Percentiles rank a stretch among this genome's conserved stretches.
Conservation (phyloP, 1,140 invertebrate species). For the Lordiphosa collinella region DNA sequence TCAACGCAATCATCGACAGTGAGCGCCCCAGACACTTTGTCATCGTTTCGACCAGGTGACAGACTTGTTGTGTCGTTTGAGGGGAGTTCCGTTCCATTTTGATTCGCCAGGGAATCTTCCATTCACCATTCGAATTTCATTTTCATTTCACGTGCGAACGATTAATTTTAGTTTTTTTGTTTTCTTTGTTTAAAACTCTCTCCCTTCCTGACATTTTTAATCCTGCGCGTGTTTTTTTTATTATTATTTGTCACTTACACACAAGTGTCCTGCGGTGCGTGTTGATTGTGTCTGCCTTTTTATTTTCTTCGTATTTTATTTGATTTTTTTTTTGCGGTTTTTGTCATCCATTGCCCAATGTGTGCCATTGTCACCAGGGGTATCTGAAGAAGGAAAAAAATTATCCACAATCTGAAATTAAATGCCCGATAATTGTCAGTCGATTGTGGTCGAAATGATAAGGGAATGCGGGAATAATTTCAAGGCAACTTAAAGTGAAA, state of each 20-base stretch:
- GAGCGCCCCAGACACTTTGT: slow-evolving; percentile 20
- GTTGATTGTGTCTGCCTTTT: slow-evolving; percentile 51
- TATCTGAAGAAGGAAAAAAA: slow-evolving; percentile 19
- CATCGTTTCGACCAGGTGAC: slow-evolving; percentile 28
- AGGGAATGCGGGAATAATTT: background rate
- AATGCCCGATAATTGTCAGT: slow-evolving; percentile 53
- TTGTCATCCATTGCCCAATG: slow-evolving; percentile 47
- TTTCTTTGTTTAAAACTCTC: slow-evolving; percentile 7
- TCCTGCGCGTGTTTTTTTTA: slow-evolving; percentile 38
- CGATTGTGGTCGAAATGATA: slow-evolving; percentile 37
- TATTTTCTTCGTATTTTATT: slow-evolving; percentile 36
- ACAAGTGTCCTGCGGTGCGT: slow-evolving; percentile 52
- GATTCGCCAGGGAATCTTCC: slow-evolving; percentile 14
- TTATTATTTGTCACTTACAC: slow-evolving; percentile 25
- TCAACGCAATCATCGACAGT: slow-evolving; percentile 20
- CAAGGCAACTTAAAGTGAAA: slow-evolving; percentile 11
- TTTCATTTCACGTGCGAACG: slow-evolving; percentile 57
- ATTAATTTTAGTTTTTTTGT: slow-evolving; percentile 47
- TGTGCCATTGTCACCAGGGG: slow-evolving; percentile 58
- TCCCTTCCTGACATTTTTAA: slow-evolving; percentile 32
- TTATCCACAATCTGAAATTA: slow-evolving; percentile 37
- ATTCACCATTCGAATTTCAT: slow-evolving; percentile 30
- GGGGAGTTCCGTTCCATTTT: background rate
- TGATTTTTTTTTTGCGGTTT: slow-evolving; percentile 36
- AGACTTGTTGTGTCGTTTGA: background rate